These are phyloP conservation scores for Pelvicachromis taeniatus DNA, from an alignment of 2,113 vertebrate species.

Conservation along the genomic window DNA sequence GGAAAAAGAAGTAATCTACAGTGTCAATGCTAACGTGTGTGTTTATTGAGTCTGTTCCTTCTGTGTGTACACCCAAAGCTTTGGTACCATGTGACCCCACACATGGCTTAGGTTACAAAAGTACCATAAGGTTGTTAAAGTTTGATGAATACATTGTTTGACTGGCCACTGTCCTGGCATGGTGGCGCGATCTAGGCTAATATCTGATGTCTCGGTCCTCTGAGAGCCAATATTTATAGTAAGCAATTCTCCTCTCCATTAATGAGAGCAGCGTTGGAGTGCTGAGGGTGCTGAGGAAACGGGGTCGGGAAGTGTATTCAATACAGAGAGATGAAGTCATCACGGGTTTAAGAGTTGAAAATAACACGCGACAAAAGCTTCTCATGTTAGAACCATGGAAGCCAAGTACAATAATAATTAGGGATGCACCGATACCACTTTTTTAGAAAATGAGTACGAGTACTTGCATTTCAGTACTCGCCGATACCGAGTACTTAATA, in stretches of 20 bases:
- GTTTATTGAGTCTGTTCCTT: neutral
- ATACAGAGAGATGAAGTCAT: neutral
- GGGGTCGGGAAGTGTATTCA: neutral
- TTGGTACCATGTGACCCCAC: neutral
- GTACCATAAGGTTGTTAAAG: neutral
- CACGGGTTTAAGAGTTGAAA: neutral
- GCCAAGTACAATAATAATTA: neutral
- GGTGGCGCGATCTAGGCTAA: constrained; percentile 3
- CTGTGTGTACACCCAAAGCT: neutral
- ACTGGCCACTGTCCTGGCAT: neutral
- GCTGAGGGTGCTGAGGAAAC: neutral
- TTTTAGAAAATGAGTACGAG: no score
- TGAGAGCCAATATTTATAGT: constrained; percentile 50
- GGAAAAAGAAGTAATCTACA: neutral
- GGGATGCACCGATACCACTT: no score
- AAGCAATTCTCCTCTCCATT: constrained; percentile 14
- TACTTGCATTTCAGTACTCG: no score
- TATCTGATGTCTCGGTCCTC: constrained; percentile 11
- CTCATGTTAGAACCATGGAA: neutral
- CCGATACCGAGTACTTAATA: no score
- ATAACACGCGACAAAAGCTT: neutral
- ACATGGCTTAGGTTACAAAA: constrained; percentile 16
- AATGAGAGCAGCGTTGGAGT: neutral
- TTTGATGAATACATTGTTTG: constrained; percentile 44
- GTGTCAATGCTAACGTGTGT: neutral